phyloP scores from a whole-genome alignment of 1,140 invertebrate species.

The Dendrolimus kikuchii region DNA sequence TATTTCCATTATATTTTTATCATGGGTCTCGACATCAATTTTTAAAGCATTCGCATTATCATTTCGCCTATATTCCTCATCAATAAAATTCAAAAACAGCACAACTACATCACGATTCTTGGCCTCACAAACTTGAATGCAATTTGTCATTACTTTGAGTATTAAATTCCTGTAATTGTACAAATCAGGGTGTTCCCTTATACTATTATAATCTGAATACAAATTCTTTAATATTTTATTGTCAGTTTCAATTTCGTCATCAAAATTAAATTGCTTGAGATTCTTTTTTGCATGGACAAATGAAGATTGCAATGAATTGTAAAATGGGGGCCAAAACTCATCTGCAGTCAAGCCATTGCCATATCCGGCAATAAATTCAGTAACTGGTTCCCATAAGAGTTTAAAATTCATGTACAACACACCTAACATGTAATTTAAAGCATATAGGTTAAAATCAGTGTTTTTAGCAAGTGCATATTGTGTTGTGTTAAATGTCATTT shows the following conservation, averaged over 20 bases:
- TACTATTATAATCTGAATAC: conserved; percentile 52
- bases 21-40: conserved; percentile 45
- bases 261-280: conserved; percentile 44
- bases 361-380: conserved; percentile 81
- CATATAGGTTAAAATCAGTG: conserved; percentile 74
- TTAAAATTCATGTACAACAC: conserved; percentile 90
- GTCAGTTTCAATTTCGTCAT: conserved; percentile 40
- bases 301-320: conserved; percentile 73
- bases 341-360: conserved; percentile 76
- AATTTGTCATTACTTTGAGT: conserved; percentile 84
- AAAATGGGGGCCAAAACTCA: conserved; percentile 86
- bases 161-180: conserved; percentile 84
- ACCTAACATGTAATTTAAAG: conserved; percentile 86
- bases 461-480: conserved; percentile 73
- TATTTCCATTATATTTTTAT: conserved; percentile 31
- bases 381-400: conserved; percentile 88
- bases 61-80: conserved; percentile 73
- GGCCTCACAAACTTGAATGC: conserved; percentile 82
- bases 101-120: conserved; percentile 85
- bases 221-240: conserved; percentile 37
- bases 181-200: conserved; percentile 77
- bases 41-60: conserved; percentile 47
- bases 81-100: conserved; percentile 86
- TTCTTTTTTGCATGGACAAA: conserved; percentile 49
- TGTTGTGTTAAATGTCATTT: conserved; percentile 76